Percentiles rank a stretch among this genome's conserved stretches.
Conservation (phyloP, 1,140 invertebrate species). For the Diorhabda elongata region DNA sequence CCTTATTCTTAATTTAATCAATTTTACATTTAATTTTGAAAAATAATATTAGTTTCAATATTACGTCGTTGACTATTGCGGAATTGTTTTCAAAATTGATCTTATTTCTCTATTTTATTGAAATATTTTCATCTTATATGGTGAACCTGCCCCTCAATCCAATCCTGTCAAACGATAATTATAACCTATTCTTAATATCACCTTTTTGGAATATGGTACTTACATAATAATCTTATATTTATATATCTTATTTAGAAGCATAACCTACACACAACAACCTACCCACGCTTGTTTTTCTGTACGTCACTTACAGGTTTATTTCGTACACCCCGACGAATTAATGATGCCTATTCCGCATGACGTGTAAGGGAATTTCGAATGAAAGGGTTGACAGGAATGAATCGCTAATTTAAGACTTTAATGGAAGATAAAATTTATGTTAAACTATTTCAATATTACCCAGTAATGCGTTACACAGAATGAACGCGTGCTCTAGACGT, state of each 20-base stretch:
- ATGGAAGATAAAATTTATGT: too few relatives aligned
- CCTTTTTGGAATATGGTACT: background rate
- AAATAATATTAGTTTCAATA: too few relatives aligned
- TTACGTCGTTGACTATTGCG: too few relatives aligned
- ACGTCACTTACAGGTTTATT: background rate
- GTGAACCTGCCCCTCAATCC: background rate
- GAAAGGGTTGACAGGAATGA: too few relatives aligned
- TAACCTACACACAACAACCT: background rate
- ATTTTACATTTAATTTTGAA: too few relatives aligned
- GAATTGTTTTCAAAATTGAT: too few relatives aligned
- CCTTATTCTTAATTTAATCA: too few relatives aligned
- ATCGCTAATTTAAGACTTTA: too few relatives aligned
- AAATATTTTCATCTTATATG: background rate
- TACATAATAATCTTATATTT: slow-evolving; percentile 3
- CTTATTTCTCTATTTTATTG: background rate
- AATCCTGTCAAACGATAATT: background rate
- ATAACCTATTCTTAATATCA: slow-evolving; percentile 3
- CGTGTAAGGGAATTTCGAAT: too few relatives aligned
- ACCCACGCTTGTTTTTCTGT: background rate
- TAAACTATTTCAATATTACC: too few relatives aligned
- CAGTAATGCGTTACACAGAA: too few relatives aligned
- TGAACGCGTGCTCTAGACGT: too few relatives aligned
- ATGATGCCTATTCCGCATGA: background rate
- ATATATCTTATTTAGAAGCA: background rate
- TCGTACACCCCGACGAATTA: background rate